Evolutionary conservation across 2,888 invertebrate genomes (phyloP).

Genomic region (Leucophenga montana): DNA sequence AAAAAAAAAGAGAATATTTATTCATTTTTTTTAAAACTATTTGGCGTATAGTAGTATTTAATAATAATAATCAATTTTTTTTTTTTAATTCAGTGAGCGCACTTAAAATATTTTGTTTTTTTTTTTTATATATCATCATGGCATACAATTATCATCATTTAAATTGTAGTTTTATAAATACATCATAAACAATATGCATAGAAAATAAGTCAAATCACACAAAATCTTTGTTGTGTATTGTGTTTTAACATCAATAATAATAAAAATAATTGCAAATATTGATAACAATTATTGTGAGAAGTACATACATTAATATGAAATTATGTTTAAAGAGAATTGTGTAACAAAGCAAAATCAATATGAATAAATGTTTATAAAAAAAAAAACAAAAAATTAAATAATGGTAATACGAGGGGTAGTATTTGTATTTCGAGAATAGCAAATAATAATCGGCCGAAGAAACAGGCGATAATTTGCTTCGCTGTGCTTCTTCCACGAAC

Average conservation of each 20-base stretch:
- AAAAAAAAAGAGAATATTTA: conserved; percentile 39
- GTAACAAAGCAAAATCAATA: conserved; percentile 43
- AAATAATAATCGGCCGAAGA: too few species aligned
- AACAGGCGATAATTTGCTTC: too few species aligned
- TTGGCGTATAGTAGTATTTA: background rate
- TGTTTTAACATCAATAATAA: conserved; percentile 26
- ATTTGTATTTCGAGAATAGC: too few species aligned
- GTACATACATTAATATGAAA: conserved; percentile 40
- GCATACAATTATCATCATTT: conserved; percentile 31
- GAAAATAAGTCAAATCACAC: conserved; percentile 10
- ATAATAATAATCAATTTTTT: conserved; percentile 2
- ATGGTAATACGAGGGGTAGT: too few species aligned
- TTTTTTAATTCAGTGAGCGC: conserved; percentile 1
- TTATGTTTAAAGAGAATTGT: conserved; percentile 46
- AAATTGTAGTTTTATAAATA: conserved; percentile 27
- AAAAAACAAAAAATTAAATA: conserved; percentile 26
- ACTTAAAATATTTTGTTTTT: background rate
- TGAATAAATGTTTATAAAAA: conserved; percentile 63
- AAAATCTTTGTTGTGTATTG: conserved; percentile 14
- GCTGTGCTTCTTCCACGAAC: too few species aligned
- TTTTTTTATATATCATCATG: conserved; percentile 30
- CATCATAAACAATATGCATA: background rate
- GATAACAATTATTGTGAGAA: conserved; percentile 39
- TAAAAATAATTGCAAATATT: conserved; percentile 12
- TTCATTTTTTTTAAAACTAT: conserved; percentile 35